phyloP scores from a whole-genome alignment of 1,140 invertebrate species.

The Drosophila parabipectinata region DNA sequence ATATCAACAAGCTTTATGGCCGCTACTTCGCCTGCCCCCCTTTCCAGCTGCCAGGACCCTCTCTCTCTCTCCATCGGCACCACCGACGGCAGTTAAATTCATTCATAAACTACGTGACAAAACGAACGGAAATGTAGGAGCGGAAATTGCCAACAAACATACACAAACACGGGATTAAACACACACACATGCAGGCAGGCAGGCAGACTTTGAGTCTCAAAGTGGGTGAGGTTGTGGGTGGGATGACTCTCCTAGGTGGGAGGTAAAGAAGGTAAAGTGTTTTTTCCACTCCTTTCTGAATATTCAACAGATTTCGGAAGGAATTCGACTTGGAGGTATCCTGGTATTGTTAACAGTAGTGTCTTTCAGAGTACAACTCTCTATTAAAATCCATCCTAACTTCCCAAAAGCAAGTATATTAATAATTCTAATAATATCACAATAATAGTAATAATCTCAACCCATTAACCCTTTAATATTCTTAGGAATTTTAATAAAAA shows the following conservation, averaged over 20 bases:
- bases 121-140: slow-evolving; percentile 80
- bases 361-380: no score
- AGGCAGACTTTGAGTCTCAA: slow-evolving; percentile 32
- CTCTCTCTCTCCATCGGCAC: slow-evolving; percentile 27
- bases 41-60: slow-evolving; percentile 6
- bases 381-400: neutral
- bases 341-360: neutral
- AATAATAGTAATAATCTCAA: no score
- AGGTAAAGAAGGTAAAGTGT: slow-evolving; percentile 66
- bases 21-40: slow-evolving; percentile 2
- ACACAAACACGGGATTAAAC: slow-evolving; percentile 33
- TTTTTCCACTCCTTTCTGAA: slow-evolving; percentile 32
- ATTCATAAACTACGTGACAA: slow-evolving; percentile 82
- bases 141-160: slow-evolving; percentile 79
- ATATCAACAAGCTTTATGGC: slow-evolving; percentile 80
- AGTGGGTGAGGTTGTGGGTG: neutral
- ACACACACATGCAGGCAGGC: slow-evolving; percentile 12
- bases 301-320: slow-evolving; percentile 63
- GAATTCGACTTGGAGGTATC: slow-evolving; percentile 19
- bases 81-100: slow-evolving; percentile 76
- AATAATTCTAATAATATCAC: no score
- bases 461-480: no score
- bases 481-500: no score
- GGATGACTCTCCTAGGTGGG: slow-evolving; percentile 34
- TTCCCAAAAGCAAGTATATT: neutral